phyloP scores from a whole-genome alignment of 2,888 invertebrate species.

The Sarcophaga rosellei region DNA sequence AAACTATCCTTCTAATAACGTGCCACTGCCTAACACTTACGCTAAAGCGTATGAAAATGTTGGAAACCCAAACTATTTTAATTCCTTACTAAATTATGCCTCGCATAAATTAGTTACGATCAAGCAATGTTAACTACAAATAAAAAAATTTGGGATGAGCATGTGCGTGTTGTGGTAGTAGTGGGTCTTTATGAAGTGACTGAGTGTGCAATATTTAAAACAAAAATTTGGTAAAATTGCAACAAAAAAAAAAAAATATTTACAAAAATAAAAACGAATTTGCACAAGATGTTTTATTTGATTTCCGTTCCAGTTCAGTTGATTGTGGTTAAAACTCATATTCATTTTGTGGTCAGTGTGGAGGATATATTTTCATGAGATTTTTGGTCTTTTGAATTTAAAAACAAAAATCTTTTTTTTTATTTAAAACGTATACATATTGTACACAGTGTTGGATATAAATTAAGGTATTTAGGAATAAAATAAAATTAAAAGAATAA shows the following conservation, averaged over 20 bases:
- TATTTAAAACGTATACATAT: not conserved
- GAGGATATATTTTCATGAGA: not conserved
- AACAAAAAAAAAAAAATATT: too few species aligned
- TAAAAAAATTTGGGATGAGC: not conserved
- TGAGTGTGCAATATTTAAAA: not conserved
- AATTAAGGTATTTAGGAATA: too few species aligned
- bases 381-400: not conserved
- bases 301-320: slow-evolving; percentile 18
- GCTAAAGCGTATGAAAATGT: too few species aligned
- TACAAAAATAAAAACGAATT: not conserved
- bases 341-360: slow-evolving; percentile 13
- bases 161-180: not conserved
- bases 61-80: not conserved
- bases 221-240: not conserved
- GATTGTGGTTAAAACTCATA: slow-evolving; percentile 41
- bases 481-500: too few species aligned
- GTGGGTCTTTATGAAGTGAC: not conserved
- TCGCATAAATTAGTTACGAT: not conserved
- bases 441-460: too few species aligned
- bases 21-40: too few species aligned
- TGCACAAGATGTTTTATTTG: not conserved
- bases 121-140: not conserved
- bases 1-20: too few species aligned
- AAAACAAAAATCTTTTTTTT: not conserved
- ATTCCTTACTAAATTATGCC: not conserved